Evolutionary conservation across 1,140 invertebrate genomes (phyloP).

Genomic region (Cepaea nemoralis): DNA sequence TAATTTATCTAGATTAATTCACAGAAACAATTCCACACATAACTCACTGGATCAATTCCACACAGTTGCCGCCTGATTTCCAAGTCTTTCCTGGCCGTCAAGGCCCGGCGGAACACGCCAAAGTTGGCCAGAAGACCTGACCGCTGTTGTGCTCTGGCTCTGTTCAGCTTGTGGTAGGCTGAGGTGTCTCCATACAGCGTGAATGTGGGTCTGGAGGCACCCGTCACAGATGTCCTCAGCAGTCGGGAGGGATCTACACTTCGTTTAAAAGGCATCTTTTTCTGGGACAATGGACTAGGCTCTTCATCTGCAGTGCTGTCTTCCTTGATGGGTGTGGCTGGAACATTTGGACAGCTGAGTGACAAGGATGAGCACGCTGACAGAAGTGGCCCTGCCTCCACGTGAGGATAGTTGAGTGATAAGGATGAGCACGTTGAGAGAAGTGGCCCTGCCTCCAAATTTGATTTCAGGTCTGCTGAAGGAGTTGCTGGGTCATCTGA

Average conservation of each 20-base stretch:
- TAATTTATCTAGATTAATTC: no score
- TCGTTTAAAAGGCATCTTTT: background rate
- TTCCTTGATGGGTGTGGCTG: background rate
- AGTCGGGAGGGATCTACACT: background rate
- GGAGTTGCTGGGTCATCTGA: background rate
- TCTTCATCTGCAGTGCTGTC: background rate
- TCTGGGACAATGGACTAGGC: background rate
- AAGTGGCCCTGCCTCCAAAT: background rate
- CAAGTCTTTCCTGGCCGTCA: constrained; percentile 69
- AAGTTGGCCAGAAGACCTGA: constrained; percentile 59
- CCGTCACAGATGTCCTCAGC: background rate
- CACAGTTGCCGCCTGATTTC: constrained; percentile 68
- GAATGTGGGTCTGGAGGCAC: constrained; percentile 14
- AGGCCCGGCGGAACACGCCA: constrained; percentile 64
- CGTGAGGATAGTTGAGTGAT: background rate
- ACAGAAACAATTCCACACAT: no score
- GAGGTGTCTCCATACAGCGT: constrained; percentile 30
- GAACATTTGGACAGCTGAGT: background rate
- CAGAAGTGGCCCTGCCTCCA: background rate
- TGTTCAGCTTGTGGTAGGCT: constrained; percentile 23
- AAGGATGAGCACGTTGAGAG: no score
- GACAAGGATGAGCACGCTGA: no score
- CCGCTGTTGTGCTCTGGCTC: constrained; percentile 48
- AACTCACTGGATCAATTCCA: constrained; percentile 65
- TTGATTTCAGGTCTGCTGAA: background rate